Base-by-base conservation (phyloP, 2,797 vertebrate species). In the Harpagifer antarcticus region DNA sequence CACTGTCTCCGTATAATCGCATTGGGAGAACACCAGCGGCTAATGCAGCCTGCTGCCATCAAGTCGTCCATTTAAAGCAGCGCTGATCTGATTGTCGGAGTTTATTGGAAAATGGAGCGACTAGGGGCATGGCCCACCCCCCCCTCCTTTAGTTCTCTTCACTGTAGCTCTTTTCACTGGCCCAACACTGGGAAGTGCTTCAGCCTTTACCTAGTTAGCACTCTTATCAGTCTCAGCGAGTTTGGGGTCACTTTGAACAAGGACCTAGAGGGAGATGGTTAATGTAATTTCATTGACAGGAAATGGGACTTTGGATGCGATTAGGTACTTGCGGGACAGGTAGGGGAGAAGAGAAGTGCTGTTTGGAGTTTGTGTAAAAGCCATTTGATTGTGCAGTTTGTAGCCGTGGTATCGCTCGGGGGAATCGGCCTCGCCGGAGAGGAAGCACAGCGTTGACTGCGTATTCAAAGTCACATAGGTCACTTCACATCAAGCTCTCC, bases 61-160 rank as follows among this genome's bases (percentile, higher is more conserved):
- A 93, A 94, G 92, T 94, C 92, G 85, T 88, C 93, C 94, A 94
- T 95, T 95, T 96, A 95, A 95, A 95, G 91, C 92, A 93, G 92
- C 89, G 57, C 93, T 95, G 95, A 96, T 96, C 93, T 94, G 94
- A 96, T 96, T 95, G 95, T 92, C 83, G 81, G 90, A 94, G 87
- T 95, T 95, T 95, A 96, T 95, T 96, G 93, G 94, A 92, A 95
- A 95, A 95, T 95, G 94, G 94, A 94, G 90, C 83, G 62, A 82
- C 84, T 70, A 72, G 84, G 81, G 85, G 77, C 79, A 66, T 78
- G 78, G 76, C 76, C 65, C 37, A 76, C 73, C 19, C 11, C 11
- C 1, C 5, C 12, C 12, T 50, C 27, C 45, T 67, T 11, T 4
- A 61, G 56, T 85, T 83, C 86, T 86, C 84, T 84, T 77, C 80